phyloP scores from a whole-genome alignment of 2,113 vertebrate species.

The Megatriorchis doriae region DNA sequence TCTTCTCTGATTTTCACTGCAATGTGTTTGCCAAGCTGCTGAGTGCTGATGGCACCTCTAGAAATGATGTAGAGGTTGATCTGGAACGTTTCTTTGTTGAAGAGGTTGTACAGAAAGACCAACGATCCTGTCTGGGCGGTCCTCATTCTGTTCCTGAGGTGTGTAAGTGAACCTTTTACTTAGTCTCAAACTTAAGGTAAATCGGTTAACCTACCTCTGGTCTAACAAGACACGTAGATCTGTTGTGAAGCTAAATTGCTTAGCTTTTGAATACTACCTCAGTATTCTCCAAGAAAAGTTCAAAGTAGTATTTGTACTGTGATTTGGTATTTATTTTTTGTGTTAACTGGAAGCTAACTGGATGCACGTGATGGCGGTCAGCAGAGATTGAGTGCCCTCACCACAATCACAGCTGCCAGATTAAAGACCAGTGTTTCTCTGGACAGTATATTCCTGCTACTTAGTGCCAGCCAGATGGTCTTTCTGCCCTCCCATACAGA shows the following conservation, averaged over 20 bases:
- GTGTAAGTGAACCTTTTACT: background rate
- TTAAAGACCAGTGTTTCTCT: background rate
- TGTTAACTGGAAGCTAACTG: background rate
- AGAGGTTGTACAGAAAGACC: background rate
- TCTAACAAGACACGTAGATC: background rate
- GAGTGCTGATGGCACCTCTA: background rate
- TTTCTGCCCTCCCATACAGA: background rate
- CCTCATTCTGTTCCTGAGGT: background rate
- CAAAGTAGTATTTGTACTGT: background rate
- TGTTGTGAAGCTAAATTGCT: background rate
- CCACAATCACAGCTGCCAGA: background rate
- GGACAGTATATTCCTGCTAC: background rate
- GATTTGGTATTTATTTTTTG: background rate
- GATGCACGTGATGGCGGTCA: background rate
- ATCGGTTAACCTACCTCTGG: background rate
- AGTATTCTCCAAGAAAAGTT: background rate
- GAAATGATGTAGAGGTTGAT: background rate
- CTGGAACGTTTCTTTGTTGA: background rate
- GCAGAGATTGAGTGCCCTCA: background rate
- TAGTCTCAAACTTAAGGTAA: background rate
- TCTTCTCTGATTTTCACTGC: background rate
- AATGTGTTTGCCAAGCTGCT: background rate
- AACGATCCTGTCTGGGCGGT: rapidly evolving
- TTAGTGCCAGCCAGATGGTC: background rate
- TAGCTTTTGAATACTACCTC: background rate